phyloP scores from a whole-genome alignment of 2,797 vertebrate species.

The Discoglossus pictus region DNA sequence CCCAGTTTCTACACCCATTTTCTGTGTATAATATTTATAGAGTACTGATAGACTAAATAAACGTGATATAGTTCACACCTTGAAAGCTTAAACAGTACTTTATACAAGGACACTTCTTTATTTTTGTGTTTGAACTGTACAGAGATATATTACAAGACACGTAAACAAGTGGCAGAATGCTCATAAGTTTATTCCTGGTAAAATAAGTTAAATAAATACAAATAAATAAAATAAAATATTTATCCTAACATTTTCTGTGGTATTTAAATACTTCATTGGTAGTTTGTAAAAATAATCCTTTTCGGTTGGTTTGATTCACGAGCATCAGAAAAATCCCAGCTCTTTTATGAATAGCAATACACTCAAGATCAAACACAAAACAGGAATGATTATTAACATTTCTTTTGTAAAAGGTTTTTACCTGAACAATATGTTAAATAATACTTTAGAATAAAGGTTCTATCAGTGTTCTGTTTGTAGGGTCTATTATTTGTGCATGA shows the following conservation, averaged over 20 bases:
- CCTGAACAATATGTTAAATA: too few relatives aligned
- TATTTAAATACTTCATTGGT: constrained; percentile 43
- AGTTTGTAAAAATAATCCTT: constrained; percentile 48
- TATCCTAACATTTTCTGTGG: constrained; percentile 38
- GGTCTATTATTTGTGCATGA: too few relatives aligned
- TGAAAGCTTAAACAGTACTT: too few relatives aligned
- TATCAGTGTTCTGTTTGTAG: too few relatives aligned
- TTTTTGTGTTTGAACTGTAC: too few relatives aligned
- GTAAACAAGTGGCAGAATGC: constrained; percentile 32
- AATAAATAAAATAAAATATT: constrained; percentile 49
- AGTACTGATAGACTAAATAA: too few relatives aligned
- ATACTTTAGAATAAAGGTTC: too few relatives aligned
- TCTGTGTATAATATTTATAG: too few relatives aligned
- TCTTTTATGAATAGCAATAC: constrained; percentile 28
- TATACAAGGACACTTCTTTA: too few relatives aligned
- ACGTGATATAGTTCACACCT: too few relatives aligned
- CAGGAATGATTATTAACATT: constrained; percentile 7
- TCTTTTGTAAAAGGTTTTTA: too few relatives aligned
- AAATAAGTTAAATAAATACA: constrained; percentile 53
- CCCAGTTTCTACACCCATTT: too few relatives aligned
- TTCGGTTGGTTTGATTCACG: constrained; percentile 28
- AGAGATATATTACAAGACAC: constrained; percentile 25
- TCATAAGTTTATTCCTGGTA: constrained; percentile 43
- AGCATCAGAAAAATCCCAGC: constrained; percentile 24
- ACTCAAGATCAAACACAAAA: constrained; percentile 15